Conservation (phyloP, 92 coral and sea anemone genomes). For the Siderastrea siderea region DNA sequence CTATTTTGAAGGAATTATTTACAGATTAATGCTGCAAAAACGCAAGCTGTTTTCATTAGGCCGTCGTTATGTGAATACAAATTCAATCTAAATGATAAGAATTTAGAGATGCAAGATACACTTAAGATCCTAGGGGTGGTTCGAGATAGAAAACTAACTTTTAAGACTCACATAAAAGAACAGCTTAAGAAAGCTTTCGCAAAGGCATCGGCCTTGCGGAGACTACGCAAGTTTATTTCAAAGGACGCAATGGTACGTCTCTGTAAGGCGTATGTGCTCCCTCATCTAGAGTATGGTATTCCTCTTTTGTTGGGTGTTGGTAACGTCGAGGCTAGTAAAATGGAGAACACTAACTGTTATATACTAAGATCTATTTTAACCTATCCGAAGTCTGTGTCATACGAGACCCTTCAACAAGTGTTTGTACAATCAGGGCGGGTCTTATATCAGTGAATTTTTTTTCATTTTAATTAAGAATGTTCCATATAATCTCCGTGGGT, state of each 20-base stretch:
- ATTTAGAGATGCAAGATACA: constrained; percentile 18
- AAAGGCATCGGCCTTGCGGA: neutral
- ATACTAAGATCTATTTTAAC: neutral
- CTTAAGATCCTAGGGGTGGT: constrained; percentile 29
- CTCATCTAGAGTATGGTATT: constrained; percentile 59
- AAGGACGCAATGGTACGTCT: constrained; percentile 41
- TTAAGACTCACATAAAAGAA: constrained; percentile 20
- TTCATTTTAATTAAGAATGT: too few species aligned
- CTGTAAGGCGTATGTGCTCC: constrained; percentile 47
- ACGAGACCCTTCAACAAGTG: constrained; percentile 22
- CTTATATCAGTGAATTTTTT: neutral
- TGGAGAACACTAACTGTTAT: too few species aligned
- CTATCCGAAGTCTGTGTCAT: constrained; percentile 27
- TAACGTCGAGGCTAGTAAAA: too few species aligned
- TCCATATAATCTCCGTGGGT: too few species aligned
- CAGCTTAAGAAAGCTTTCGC: constrained; percentile 20
- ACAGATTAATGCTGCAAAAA: neutral
- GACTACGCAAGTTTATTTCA: constrained; percentile 50
- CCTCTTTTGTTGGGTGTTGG: constrained; percentile 15
- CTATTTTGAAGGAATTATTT: neutral
- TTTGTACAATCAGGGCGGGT: neutral
- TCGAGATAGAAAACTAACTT: constrained; percentile 25
- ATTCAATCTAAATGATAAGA: neutral
- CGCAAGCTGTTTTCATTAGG: neutral
- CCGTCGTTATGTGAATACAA: neutral